phyloP scores from a whole-genome alignment of 2,888 invertebrate species.

The Thelaira solivaga region DNA sequence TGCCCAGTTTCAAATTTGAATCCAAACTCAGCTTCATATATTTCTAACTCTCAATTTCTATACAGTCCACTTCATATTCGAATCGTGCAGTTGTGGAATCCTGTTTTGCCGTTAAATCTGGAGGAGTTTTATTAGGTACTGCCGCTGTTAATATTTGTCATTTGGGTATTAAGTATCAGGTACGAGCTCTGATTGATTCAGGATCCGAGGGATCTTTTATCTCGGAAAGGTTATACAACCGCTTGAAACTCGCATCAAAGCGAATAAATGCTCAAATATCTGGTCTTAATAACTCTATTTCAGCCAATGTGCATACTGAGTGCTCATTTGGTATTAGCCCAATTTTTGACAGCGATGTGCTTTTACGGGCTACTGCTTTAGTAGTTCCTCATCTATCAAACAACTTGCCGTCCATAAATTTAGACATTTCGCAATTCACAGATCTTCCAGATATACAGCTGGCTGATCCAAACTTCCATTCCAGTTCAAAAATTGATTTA shows the following conservation, averaged over 20 bases:
- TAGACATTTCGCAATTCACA: not conserved
- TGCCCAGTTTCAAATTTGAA: not conserved
- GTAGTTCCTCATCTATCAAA: not conserved
- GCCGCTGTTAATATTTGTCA: not conserved
- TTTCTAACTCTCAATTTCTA: not conserved
- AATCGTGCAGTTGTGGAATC: not conserved
- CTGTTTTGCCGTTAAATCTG: not conserved
- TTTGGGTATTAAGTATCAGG: not conserved
- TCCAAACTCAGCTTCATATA: not conserved
- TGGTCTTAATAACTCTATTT: constrained; percentile 19
- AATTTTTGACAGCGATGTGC: not conserved
- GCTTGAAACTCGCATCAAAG: constrained; percentile 6
- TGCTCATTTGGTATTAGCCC: not conserved
- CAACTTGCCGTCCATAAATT: not conserved
- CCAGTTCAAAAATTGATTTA: constrained; percentile 4
- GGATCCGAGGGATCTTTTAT: constrained; percentile 53
- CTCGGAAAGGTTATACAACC: constrained; percentile 16
- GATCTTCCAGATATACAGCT: not conserved
- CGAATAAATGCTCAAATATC: constrained; percentile 7
- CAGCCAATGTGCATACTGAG: not conserved
- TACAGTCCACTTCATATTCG: not conserved
- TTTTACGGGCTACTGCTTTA: not conserved
- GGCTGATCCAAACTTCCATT: not conserved
- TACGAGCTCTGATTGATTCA: constrained; percentile 41
- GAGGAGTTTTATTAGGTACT: not conserved